These are phyloP conservation scores for Conchocele bisecta DNA, from an alignment of 2,888 invertebrate genomes.

Conservation along the genomic window DNA sequence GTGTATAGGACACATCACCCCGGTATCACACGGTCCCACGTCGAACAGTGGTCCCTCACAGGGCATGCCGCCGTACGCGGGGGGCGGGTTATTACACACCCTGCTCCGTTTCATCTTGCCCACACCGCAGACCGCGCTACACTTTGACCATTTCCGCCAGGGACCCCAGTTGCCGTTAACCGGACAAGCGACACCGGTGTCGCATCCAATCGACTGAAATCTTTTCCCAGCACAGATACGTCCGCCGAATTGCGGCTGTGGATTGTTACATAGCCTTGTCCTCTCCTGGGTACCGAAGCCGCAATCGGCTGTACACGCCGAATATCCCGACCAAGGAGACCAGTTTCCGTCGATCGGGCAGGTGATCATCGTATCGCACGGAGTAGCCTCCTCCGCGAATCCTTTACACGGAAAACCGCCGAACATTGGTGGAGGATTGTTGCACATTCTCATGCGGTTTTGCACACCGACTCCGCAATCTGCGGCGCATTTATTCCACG, in stretches of 20 bases:
- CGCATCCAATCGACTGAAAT: constrained; percentile 26
- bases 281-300: constrained; percentile 17
- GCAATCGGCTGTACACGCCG: constrained; percentile 33
- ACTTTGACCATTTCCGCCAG: constrained; percentile 34
- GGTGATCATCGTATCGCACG: constrained; percentile 16
- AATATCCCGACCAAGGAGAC: constrained; percentile 33
- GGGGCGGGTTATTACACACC: constrained; percentile 46
- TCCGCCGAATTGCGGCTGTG: constrained; percentile 30
- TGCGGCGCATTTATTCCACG: constrained; percentile 24
- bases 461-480: constrained; percentile 31
- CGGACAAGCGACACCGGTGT: constrained; percentile 25
- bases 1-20: constrained; percentile 32
- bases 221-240: constrained; percentile 12
- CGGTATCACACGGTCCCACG: constrained; percentile 27
- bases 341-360: constrained; percentile 47
- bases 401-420: constrained; percentile 40
- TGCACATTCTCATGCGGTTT: constrained; percentile 22
- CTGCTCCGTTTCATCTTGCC: constrained; percentile 32
- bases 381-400: constrained; percentile 21
- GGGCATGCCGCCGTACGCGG: constrained; percentile 25
- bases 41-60: constrained; percentile 35
- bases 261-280: constrained; percentile 25
- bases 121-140: constrained; percentile 32
- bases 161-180: constrained; percentile 42
- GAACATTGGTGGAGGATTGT: constrained; percentile 32